Base-by-base conservation (phyloP, 2,888 invertebrate genomes). In the Acanthacorydalis orientalis region DNA sequence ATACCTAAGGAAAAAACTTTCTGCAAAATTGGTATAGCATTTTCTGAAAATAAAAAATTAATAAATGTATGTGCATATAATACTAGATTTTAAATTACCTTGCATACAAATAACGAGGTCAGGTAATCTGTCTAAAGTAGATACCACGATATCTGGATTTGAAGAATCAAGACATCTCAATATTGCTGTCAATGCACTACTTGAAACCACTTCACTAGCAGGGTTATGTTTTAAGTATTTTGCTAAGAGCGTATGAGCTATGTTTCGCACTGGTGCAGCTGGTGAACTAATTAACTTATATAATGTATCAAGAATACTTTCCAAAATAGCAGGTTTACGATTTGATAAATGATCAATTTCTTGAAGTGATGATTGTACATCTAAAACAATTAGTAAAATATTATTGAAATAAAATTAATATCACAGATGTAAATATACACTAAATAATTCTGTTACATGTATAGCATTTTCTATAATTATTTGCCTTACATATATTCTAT, bases 1-100 rank as follows among this genome's bases (percentile, higher is more conserved):
- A 89, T 75, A 3, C 90, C 91, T 41, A 91, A 71, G 53, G 80
- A 77, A 67, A 93, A 93, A 1, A 87, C 86, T 51, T 80, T 78
- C 58, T 79, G 75, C 55, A 93, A 72, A 45, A 95, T 72, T 46
- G 79, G 74, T 48, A 79, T 73, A 0, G 89, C 87, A 64, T 86
- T 80, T 64, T 92, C 93, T 76, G 65, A 46, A 68, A 64, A 48
- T 55, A 52, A 55, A 52, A 50, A 52, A 48, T 48, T 52, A 52
- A 49, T 48, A 33, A 50, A 37, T 14, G 12, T 15, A 23, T 43
- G 7, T 39, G 40, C 35, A 43, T 11, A 31, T 46, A 15, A 11
- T 16, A 9, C 23, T 42, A 42, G 15, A 7, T n/a, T 14, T 42
- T 49, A 11, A 50, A 49, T 56, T 57, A 72, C 72, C 73, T 69